phyloP scores from a whole-genome alignment of 2,113 vertebrate genomes.

The Oncorhynchus mykiss region DNA sequence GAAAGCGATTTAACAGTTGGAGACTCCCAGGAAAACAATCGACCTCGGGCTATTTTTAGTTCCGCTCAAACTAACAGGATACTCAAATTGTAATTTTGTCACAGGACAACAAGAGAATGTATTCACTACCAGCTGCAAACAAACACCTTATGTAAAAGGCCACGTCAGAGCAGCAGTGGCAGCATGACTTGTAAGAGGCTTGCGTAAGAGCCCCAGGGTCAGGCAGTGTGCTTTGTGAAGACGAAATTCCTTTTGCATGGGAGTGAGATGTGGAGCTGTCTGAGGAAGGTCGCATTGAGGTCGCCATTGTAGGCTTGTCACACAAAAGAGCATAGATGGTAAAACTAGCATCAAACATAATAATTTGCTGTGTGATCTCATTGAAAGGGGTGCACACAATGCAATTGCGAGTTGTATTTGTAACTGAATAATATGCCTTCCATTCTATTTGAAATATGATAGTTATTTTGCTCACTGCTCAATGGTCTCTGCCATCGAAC shows the following conservation, averaged over 20 bases:
- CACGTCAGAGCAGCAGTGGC: not conserved
- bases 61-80: not conserved
- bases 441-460: no score
- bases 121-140: not conserved
- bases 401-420: no score
- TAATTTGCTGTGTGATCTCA: no score
- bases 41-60: constrained; percentile 37
- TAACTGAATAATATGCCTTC: no score
- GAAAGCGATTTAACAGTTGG: constrained; percentile 34
- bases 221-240: not conserved
- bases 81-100: not conserved
- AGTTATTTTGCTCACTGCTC: no score
- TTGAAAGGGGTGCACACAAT: no score
- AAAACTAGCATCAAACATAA: no score
- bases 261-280: constrained; percentile 18
- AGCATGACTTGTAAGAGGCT: constrained; percentile 14
- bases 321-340: no score
- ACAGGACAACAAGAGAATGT: constrained; percentile 2
- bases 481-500: no score
- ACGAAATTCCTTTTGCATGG: constrained; percentile 22
- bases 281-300: not conserved
- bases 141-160: constrained; percentile 19
- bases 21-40: constrained; percentile 41
- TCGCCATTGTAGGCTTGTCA: not conserved
- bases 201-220: constrained; percentile 24